A percentile compares a stretch with the other conserved stretches of the same genome.
phyloP scores from a whole-genome alignment of 2,888 invertebrate species.

The Pristionchus maxplancki region DNA sequence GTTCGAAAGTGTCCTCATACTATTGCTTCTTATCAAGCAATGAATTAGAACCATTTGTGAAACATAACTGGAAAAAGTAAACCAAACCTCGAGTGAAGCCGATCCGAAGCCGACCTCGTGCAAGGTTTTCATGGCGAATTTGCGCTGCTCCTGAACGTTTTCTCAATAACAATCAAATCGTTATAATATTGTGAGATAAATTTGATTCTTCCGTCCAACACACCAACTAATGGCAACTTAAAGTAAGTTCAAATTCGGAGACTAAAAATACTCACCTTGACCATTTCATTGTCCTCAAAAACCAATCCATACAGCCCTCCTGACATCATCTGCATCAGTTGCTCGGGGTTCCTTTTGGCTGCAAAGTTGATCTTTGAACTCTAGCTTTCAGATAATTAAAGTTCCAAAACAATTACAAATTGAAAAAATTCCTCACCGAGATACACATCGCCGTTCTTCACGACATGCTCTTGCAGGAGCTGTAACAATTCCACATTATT shows the following conservation, averaged over 20 bases:
- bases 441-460: constrained; percentile 22
- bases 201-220: background rate
- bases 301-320: background rate
- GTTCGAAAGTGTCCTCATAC: background rate
- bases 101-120: constrained; percentile 35
- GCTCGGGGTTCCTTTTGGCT: constrained; percentile 8
- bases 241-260: background rate
- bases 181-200: background rate
- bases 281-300: background rate
- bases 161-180: too few relatives aligned
- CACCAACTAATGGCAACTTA: background rate
- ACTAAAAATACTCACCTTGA: background rate
- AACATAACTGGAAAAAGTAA: background rate
- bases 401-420: too few relatives aligned
- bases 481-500: background rate
- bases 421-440: too few relatives aligned
- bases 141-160: constrained; percentile 27
- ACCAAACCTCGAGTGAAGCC: background rate
- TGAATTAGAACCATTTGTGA: background rate
- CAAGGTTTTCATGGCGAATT: background rate
- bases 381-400: too few relatives aligned
- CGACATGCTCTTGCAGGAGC: constrained; percentile 27
- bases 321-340: background rate
- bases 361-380: background rate
- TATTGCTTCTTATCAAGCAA: background rate